Percentiles rank a stretch among this genome's conserved stretches.
Conservation (phyloP, 2,797 vertebrate genomes). For the Galaxias olidus region DNA sequence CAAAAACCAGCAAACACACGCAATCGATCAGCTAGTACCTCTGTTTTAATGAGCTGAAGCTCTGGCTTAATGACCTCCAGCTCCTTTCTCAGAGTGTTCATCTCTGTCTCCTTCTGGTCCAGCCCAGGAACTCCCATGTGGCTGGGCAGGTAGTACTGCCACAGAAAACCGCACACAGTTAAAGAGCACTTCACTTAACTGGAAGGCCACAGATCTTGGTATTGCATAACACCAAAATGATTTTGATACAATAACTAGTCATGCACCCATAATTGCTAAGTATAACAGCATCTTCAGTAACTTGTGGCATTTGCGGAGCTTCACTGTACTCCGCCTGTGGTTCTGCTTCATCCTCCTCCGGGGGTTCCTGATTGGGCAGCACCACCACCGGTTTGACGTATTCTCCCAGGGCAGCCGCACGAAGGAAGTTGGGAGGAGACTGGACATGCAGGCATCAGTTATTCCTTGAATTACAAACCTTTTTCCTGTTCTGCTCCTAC, state of each 20-base stretch:
- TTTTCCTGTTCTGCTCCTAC: too few relatives aligned
- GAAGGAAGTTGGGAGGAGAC: constrained; percentile 95
- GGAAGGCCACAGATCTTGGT: too few relatives aligned
- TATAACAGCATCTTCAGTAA: too few relatives aligned
- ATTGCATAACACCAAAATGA: too few relatives aligned
- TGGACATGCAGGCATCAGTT: constrained; percentile 43
- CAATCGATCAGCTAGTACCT: too few relatives aligned
- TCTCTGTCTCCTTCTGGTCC: constrained; percentile 34
- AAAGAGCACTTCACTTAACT: too few relatives aligned
- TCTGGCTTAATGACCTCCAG: constrained; percentile 66
- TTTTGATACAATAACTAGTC: too few relatives aligned
- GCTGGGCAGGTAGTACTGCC: constrained; percentile 60
- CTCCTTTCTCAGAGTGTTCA: constrained; percentile 57
- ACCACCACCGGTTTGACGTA: constrained; percentile 93
- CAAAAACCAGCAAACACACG: too few relatives aligned
- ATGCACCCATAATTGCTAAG: too few relatives aligned
- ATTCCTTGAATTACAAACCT: background rate
- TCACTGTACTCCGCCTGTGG: constrained; percentile 48
- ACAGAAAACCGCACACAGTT: too few relatives aligned
- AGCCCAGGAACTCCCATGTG: constrained; percentile 49
- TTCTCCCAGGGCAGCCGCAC: constrained; percentile 88
- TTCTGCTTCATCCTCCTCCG: constrained; percentile 64
- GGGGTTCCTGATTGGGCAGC: constrained; percentile 66
- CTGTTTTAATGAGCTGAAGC: constrained; percentile 62
- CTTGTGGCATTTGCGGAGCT: constrained; percentile 43